Evolutionary conservation across 2,797 vertebrate species (phyloP).

Genomic region (Rhinoraja longicauda): DNA sequence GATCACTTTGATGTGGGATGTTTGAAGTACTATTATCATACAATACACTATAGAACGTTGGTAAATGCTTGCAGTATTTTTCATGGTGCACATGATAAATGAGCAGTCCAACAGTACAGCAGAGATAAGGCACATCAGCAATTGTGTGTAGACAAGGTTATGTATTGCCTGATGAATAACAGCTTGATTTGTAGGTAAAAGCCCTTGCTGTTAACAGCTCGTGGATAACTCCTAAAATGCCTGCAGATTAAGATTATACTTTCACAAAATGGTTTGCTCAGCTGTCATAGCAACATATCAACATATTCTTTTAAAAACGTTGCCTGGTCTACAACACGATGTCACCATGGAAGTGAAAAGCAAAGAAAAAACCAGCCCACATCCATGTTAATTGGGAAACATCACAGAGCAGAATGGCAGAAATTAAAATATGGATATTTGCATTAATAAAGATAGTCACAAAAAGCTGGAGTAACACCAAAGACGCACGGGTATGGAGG

Average conservation of each 20-base stretch:
- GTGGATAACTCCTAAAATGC: conserved; percentile 36
- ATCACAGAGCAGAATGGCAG: background rate
- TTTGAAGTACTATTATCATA: conserved; percentile 28
- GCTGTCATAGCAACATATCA: conserved; percentile 33
- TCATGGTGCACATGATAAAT: conserved; percentile 35
- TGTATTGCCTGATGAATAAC: conserved; percentile 39
- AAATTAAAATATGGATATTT: background rate
- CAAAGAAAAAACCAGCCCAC: background rate
- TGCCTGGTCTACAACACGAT: background rate
- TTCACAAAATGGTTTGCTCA: conserved; percentile 36
- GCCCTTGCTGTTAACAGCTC: conserved; percentile 36
- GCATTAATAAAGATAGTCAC: background rate
- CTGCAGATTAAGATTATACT: conserved; percentile 37
- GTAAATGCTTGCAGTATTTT: conserved; percentile 38
- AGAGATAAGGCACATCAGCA: conserved; percentile 37
- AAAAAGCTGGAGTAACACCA: too few species aligned
- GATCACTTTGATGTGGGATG: conserved; percentile 8
- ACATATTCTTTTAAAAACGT: conserved; percentile 31
- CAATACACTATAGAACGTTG: conserved; percentile 30
- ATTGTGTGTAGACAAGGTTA: conserved; percentile 38
- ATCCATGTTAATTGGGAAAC: background rate
- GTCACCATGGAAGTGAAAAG: background rate
- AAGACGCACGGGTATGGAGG: too few species aligned
- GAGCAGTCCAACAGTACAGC: conserved; percentile 37
- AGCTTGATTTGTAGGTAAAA: conserved; percentile 37